A percentile compares a stretch with the other conserved stretches of the same genome.
These are phyloP conservation scores for Cotesia typhae DNA, from an alignment of 1,140 invertebrate species.

Conservation along the genomic window DNA sequence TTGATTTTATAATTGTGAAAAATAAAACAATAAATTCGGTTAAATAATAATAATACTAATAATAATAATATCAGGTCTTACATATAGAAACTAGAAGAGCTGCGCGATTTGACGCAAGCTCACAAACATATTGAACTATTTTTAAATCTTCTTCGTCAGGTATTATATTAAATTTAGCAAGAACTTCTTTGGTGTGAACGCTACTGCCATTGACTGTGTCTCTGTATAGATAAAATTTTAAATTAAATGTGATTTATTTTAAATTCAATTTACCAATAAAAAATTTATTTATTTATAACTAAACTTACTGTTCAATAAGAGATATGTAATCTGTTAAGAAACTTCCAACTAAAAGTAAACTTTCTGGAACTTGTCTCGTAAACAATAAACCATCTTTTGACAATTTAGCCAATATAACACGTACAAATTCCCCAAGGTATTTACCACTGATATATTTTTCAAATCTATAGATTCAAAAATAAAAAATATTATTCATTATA, in stretches of 20 bases:
- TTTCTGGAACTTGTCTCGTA: slow-evolving; percentile 58
- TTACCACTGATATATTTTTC: slow-evolving; percentile 77
- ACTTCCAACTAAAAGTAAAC: slow-evolving; percentile 61
- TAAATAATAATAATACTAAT: slow-evolving; percentile 15
- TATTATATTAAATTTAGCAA: slow-evolving; percentile 62
- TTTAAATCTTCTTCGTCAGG: slow-evolving; percentile 72
- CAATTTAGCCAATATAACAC: slow-evolving; percentile 68
- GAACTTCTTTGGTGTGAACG: slow-evolving; percentile 59
- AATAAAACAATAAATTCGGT: slow-evolving; percentile 26
- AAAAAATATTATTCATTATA: not conserved
- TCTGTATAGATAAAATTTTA: slow-evolving; percentile 50
- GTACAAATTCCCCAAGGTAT: slow-evolving; percentile 73
- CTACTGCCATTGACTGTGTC: slow-evolving; percentile 60
- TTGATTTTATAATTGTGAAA: not conserved
- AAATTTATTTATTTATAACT: slow-evolving; percentile 15
- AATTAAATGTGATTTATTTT: slow-evolving; percentile 2
- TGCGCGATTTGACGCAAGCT: slow-evolving; percentile 78
- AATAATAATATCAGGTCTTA: slow-evolving; percentile 60
- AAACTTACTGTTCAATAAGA: slow-evolving; percentile 74
- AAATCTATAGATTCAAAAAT: slow-evolving; percentile 63
- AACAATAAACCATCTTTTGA: slow-evolving; percentile 69
- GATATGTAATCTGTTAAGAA: slow-evolving; percentile 79
- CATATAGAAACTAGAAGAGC: slow-evolving; percentile 81
- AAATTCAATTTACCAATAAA: not conserved
- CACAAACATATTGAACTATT: slow-evolving; percentile 81